Percentiles rank a stretch among this genome's conserved stretches.
phyloP scores from a whole-genome alignment of 2,888 invertebrate genomes.

The Hymenopus coronatus region DNA sequence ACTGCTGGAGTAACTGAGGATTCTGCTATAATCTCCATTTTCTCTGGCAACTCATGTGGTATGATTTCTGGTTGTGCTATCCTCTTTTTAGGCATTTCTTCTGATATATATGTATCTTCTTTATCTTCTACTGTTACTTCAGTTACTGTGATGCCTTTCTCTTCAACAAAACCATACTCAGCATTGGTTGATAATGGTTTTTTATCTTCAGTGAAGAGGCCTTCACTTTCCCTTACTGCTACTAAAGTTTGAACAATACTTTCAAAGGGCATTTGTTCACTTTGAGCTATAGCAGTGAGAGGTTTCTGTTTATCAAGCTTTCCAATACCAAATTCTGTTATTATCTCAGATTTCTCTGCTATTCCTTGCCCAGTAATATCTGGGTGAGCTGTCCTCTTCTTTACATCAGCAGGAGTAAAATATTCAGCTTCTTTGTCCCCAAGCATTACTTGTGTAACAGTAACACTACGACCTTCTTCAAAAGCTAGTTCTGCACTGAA shows the following conservation, averaged over 20 bases:
- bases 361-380: conserved; percentile 43
- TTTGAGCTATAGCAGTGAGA: conserved; percentile 49
- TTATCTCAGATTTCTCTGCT: conserved; percentile 46
- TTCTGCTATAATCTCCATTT: conserved; percentile 51
- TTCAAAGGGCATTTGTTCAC: conserved; percentile 54
- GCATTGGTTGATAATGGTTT: conserved; percentile 53
- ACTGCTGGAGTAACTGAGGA: conserved; percentile 44
- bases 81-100: conserved; percentile 44
- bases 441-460: conserved; percentile 53
- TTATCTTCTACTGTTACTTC: conserved; percentile 52
- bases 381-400: conserved; percentile 34
- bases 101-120: conserved; percentile 48
- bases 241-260: conserved; percentile 56
- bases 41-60: conserved; percentile 50
- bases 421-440: conserved; percentile 49
- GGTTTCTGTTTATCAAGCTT: conserved; percentile 34
- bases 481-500: conserved; percentile 49
- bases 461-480: conserved; percentile 51
- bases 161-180: conserved; percentile 45
- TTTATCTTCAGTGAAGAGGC: conserved; percentile 37
- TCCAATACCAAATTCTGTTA: conserved; percentile 34
- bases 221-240: conserved; percentile 55
- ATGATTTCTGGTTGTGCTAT: conserved; percentile 50
- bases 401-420: conserved; percentile 32
- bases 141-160: conserved; percentile 51